These are phyloP conservation scores for Amazona guildingii DNA, from an alignment of 2,113 vertebrate species.

Conservation along the genomic window DNA sequence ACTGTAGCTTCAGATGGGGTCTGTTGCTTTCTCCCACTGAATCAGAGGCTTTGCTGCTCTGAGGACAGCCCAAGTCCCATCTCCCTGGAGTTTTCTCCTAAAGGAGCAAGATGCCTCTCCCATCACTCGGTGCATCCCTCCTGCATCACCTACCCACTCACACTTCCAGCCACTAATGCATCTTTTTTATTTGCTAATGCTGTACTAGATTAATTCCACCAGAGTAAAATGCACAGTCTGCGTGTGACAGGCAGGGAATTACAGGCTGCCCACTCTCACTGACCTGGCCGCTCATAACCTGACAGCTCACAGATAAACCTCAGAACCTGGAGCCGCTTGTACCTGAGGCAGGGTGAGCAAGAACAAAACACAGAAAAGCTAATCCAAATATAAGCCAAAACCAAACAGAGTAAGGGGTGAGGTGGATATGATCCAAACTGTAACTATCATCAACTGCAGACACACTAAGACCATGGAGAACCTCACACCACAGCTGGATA, in stretches of 20 bases:
- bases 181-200: background rate
- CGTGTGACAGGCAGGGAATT: background rate
- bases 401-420: background rate
- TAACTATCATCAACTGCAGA: background rate
- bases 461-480: background rate
- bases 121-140: background rate
- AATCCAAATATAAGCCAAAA: background rate
- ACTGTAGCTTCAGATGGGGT: background rate
- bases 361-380: background rate
- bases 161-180: background rate
- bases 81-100: background rate
- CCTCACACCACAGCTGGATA: background rate
- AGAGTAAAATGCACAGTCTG: background rate
- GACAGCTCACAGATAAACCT: background rate
- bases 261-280: background rate
- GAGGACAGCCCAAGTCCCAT: background rate
- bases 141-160: background rate
- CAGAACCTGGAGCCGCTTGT: background rate
- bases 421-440: background rate
- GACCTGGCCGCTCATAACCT: accelerated
- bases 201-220: background rate
- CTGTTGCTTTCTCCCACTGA: background rate
- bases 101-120: background rate
- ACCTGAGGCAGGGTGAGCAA: background rate
- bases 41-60: background rate